phyloP scores from a whole-genome alignment of 2,888 invertebrate species.

The Drosophila nr. medialis region DNA sequence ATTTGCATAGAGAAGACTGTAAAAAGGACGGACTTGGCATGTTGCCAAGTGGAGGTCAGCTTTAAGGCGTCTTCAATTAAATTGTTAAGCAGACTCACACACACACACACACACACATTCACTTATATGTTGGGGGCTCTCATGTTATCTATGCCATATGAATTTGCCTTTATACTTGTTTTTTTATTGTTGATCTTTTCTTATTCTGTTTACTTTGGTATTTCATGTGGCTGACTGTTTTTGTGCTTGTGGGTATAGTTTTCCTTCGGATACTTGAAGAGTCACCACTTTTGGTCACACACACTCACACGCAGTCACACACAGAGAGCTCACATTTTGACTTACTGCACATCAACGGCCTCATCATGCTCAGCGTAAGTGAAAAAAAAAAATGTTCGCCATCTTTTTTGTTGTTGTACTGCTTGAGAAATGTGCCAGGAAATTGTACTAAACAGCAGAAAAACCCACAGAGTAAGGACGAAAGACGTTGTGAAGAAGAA shows the following conservation, averaged over 20 bases:
- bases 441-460: slow-evolving; percentile 71
- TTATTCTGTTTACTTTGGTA: slow-evolving; percentile 29
- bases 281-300: slow-evolving; percentile 50
- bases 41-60: slow-evolving; percentile 45
- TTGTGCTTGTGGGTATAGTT: slow-evolving; percentile 21
- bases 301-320: slow-evolving; percentile 16
- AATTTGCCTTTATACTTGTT: slow-evolving; percentile 46
- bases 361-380: slow-evolving; percentile 65
- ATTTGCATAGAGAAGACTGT: slow-evolving; percentile 58
- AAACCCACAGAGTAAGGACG: slow-evolving; percentile 42
- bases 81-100: slow-evolving; percentile 47
- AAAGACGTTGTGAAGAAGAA: slow-evolving; percentile 43
- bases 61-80: slow-evolving; percentile 77
- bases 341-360: slow-evolving; percentile 67
- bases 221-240: slow-evolving; percentile 31
- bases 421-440: slow-evolving; percentile 71
- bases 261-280: slow-evolving; percentile 38
- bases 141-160: slow-evolving; percentile 40
- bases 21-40: slow-evolving; percentile 41
- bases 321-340: slow-evolving; percentile 57
- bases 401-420: slow-evolving; percentile 23
- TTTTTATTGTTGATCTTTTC: slow-evolving; percentile 35
- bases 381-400: slow-evolving; percentile 60
- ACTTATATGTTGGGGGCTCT: background rate
- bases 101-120: slow-evolving; percentile 10